These are phyloP conservation scores for Eurystomus glaucurus DNA, from an alignment of 2,797 vertebrate genomes.

Conservation along the genomic window DNA sequence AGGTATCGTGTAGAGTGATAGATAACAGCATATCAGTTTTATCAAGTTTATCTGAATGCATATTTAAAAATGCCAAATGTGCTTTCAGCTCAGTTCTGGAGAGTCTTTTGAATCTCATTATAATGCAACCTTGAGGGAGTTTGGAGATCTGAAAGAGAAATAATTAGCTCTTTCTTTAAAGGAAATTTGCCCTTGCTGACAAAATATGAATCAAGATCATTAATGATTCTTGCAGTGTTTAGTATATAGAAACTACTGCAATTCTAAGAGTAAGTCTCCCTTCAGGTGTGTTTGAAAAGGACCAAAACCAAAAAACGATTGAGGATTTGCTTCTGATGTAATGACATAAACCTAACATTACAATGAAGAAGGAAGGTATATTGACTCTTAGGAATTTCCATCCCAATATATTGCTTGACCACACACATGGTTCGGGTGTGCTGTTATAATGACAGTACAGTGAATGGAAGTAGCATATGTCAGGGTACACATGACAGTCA, in stretches of 20 bases:
- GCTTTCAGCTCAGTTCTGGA: not conserved
- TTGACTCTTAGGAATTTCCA: not conserved
- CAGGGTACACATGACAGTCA: not conserved
- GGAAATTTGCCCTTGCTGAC: conserved; percentile 17
- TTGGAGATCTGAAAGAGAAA: conserved; percentile 24
- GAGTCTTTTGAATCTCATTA: conserved; percentile 44
- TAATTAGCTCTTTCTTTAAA: conserved; percentile 58
- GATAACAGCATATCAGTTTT: conserved; percentile 28
- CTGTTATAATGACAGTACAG: not conserved
- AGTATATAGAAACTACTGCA: not conserved
- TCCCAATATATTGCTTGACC: fast-evolving
- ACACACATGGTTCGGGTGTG: fast-evolving
- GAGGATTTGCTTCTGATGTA: not conserved
- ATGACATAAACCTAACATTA: not conserved
- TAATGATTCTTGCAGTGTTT: not conserved
- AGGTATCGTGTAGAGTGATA: not conserved
- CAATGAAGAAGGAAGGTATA: not conserved
- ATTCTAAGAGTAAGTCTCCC: not conserved
- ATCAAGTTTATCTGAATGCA: conserved; percentile 45
- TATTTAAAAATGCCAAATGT: conserved; percentile 52
- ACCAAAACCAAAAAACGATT: not conserved
- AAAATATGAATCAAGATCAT: conserved; percentile 1
- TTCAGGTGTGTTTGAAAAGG: not conserved
- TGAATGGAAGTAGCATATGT: not conserved
- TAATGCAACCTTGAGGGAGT: conserved; percentile 54